Evolutionary conservation across 2,113 vertebrate genomes (phyloP).

Genomic region (Pseudorasbora parva): DNA sequence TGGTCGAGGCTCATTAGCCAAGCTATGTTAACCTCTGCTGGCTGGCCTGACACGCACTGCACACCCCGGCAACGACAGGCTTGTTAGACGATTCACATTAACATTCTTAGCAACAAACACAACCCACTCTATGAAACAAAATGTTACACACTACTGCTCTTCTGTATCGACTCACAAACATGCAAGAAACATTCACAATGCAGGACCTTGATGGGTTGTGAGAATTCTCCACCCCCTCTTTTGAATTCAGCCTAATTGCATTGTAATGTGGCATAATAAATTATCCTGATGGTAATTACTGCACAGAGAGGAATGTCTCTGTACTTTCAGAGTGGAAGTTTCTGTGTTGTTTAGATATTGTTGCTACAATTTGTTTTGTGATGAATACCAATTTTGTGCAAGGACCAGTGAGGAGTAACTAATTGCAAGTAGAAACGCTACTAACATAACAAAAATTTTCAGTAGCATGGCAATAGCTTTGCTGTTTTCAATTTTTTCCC

Average conservation of each 20-base stretch:
- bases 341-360: conserved; percentile 17
- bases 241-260: conserved; percentile 42
- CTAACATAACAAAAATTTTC: not conserved
- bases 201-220: not conserved
- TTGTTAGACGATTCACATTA: conserved; percentile 86
- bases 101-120: conserved; percentile 87
- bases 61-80: conserved; percentile 74
- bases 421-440: not conserved
- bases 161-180: conserved; percentile 2
- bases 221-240: conserved; percentile 36
- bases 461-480: not conserved
- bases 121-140: conserved; percentile 67
- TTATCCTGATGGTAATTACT: conserved; percentile 42
- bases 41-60: conserved; percentile 79
- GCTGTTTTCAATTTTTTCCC: not conserved
- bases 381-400: conserved; percentile 26
- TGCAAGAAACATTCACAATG: not conserved
- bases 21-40: conserved; percentile 79
- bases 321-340: conserved; percentile 15
- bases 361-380: conserved; percentile 3
- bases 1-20: conserved; percentile 52
- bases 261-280: conserved; percentile 47
- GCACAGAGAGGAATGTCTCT: conserved; percentile 5
- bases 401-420: conserved; percentile 28
- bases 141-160: conserved; percentile 75